Evolutionary conservation across 2,113 vertebrate genomes (phyloP).

Genomic region (Maccullochella peelii): DNA sequence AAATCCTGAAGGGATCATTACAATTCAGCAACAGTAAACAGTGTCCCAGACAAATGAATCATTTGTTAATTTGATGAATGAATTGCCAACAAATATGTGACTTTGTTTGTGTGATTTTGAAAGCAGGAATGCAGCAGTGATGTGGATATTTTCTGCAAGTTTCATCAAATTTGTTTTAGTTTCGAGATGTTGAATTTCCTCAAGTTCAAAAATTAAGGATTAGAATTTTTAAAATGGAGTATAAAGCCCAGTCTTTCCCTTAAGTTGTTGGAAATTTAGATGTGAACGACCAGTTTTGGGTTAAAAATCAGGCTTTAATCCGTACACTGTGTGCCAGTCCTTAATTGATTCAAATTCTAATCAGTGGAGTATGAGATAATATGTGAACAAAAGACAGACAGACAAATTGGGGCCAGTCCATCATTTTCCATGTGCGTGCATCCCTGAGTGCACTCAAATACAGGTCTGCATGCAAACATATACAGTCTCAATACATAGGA

Average conservation of each 20-base stretch:
- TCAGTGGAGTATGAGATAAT: background rate
- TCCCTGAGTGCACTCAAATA: background rate
- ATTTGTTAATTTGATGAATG: background rate
- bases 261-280: background rate
- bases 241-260: conserved; percentile 11
- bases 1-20: background rate
- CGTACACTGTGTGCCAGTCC: background rate
- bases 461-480: background rate
- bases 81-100: background rate
- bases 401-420: background rate
- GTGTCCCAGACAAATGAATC: background rate
- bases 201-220: background rate
- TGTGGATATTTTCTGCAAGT: background rate
- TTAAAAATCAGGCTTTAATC: conserved; percentile 1
- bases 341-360: background rate
- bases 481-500: background rate
- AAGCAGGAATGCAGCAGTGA: background rate
- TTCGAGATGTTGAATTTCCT: background rate
- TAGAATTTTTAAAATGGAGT: background rate
- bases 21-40: conserved; percentile 2
- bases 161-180: background rate
- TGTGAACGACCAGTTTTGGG: background rate
- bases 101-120: too few species aligned
- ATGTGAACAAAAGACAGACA: background rate
- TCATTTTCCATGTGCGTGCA: background rate